These are phyloP conservation scores for Ciconia maguari DNA, from an alignment of 2,113 vertebrate genomes.

Conservation along the genomic window DNA sequence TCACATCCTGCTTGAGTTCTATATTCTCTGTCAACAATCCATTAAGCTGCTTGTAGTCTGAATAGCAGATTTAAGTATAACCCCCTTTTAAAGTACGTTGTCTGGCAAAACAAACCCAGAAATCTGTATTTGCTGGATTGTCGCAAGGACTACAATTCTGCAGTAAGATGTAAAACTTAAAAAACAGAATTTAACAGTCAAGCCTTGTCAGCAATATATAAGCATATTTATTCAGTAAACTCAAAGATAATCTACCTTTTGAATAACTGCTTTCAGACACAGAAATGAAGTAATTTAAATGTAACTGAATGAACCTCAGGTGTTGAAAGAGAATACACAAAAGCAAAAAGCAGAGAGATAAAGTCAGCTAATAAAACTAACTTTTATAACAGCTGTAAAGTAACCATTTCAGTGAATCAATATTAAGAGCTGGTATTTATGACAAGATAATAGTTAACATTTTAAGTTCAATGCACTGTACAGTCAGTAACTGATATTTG, in stretches of 20 bases:
- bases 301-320: not conserved
- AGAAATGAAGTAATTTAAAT: slow-evolving; percentile 29
- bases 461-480: not conserved
- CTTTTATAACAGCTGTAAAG: not conserved
- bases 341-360: not conserved
- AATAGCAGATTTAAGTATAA: slow-evolving; percentile 20
- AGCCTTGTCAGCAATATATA: not conserved
- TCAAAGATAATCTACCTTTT: slow-evolving; percentile 9
- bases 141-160: not conserved
- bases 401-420: not conserved
- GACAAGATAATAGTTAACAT: not conserved
- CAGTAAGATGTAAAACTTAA: not conserved
- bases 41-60: not conserved
- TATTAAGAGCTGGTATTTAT: not conserved
- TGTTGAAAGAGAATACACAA: not conserved
- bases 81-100: not conserved
- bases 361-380: not conserved
- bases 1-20: not conserved
- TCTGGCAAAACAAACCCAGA: slow-evolving; percentile 13
- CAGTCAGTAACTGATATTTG: not conserved
- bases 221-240: slow-evolving; percentile 20
- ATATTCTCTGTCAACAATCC: slow-evolving; percentile 7
- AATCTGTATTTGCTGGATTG: not conserved
- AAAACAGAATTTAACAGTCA: not conserved
- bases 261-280: not conserved